Percentiles rank a stretch among this genome's conserved stretches.
Conservation (phyloP, 2,113 vertebrate species). For the Petrocephalus microphthalmus region DNA sequence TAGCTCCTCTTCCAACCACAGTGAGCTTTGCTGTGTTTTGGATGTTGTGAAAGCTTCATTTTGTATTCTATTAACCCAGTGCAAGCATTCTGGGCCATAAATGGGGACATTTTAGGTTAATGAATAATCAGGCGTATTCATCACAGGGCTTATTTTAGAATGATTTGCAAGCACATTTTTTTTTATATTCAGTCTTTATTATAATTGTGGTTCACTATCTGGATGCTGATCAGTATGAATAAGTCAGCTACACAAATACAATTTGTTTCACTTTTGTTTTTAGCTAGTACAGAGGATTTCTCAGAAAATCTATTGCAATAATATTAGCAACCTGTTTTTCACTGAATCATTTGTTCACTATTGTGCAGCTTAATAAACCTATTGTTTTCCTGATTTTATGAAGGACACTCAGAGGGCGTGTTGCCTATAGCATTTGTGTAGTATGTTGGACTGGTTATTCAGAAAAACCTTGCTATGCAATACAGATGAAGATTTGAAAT, state of each 20-base stretch:
- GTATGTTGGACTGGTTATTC: background rate
- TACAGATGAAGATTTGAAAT: background rate
- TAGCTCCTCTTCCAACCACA: background rate
- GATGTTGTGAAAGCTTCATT: background rate
- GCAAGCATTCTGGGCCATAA: background rate
- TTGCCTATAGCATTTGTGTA: no score
- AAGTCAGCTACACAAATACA: background rate
- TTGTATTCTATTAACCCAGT: background rate
- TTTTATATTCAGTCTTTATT: background rate
- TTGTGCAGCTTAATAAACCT: background rate
- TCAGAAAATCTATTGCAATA: background rate
- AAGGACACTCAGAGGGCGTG: background rate
- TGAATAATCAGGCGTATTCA: background rate
- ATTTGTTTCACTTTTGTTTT: constrained; percentile 4
- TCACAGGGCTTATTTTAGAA: background rate
- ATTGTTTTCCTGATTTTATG: background rate
- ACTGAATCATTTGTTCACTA: background rate
- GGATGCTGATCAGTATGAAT: background rate
- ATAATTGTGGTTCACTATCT: background rate
- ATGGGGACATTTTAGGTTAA: background rate
- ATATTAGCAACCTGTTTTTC: background rate
- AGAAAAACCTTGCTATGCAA: background rate
- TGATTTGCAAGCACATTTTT: background rate
- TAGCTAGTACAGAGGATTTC: background rate
- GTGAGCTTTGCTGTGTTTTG: background rate